Evolutionary conservation across 2,113 vertebrate species (phyloP), one percentile per base, ranked within the genome.

Genomic region (zebrafish (Danio rerio)): DNA sequence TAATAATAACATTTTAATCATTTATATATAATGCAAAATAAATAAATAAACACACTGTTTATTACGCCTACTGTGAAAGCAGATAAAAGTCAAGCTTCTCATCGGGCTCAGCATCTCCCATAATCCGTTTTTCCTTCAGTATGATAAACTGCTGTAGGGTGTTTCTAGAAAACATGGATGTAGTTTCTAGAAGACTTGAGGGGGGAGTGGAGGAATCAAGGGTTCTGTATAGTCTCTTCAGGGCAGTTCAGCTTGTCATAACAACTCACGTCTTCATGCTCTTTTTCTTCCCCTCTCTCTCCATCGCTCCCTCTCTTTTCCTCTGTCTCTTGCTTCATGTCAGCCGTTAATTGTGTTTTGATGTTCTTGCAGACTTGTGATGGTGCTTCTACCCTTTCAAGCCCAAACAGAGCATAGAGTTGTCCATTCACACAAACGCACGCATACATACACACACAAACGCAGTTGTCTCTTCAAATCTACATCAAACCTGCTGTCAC

Each of bases 341-440:
- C 95, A 96, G 89, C 87, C 88, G 92, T 93, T 95, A 95, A 96
- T 96, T 96, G 94, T 97, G 95, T 97, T 97, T 97, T 96, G 94
- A 96, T 96, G 93, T 98, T 98, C 94, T 89, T 93, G 91, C 92
- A 93, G 94, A 93, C 92, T 93, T 92, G 93, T 93, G 81, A 95
- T 89, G 90, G 92, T 94, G 93, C 94, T 52, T 95, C 94, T 95
- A 92, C 94, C 93, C 94, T 96, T 93, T 83, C 91, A 93, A 96
- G 95, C 93, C 95, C 94, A 95, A 96, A 74, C 94, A 97, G 93
- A 97, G 94, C 93, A 95, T 92, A 95, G 93, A 94, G 95, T 94
- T 95, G 93, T 96, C 95, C 94, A 91, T 90, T 92, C 80, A 75
- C 71, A 56, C 50, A 4, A 40, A 81, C 80, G 68, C 77, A 42